Base-by-base conservation (phyloP, 2,113 vertebrate species). In the Columba janthina region DNA sequence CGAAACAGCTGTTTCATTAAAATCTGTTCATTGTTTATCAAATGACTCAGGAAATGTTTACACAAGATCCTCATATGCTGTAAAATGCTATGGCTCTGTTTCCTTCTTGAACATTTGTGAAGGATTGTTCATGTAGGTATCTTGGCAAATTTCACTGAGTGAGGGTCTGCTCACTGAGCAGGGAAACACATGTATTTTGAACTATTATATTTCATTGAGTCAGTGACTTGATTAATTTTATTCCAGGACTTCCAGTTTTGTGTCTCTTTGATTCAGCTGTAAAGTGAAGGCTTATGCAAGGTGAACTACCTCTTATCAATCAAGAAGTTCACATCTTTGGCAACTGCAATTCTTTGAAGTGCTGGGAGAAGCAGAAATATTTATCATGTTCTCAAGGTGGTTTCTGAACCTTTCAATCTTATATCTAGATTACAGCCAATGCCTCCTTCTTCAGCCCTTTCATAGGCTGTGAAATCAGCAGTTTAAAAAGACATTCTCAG, bases 401-500 rank as follows among this genome's bases (percentile, higher is more conserved):
- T 76, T 96, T 93, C 88, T 92, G 72, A 94, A 90, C 72, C 44
- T 90, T 82, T 96, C 88, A 92, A 80, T 93, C 90, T 93, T 76
- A 16, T 19, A 80, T 50, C 76, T 75, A 93, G 78, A 81, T 92
- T 50, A 86, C 40, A 90, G 34, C 32, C 61, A 84, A 54, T 75
- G 34, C 21, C 11, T 54, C 74, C 71, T 64, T 66, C 15, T 8
- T 81, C 79, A 94, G 42, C 75, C 66, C 26, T 72, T 95, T 82
- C 0, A 0, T 20, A 76, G 61, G 66, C 32, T 95, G 70, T 95
- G 88, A 97, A 96, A 95, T 97, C 83, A 94, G 93, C 94, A 90
- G 42, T 93, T 93, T 90, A 71, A 95, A 97, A 97, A 93, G 80
- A 60, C 60, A 83, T 89, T 93, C 90, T 95, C 67, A 92, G 94